Conservation (phyloP, 2,888 invertebrate genomes). For the Agonopterix alstromeriana region DNA sequence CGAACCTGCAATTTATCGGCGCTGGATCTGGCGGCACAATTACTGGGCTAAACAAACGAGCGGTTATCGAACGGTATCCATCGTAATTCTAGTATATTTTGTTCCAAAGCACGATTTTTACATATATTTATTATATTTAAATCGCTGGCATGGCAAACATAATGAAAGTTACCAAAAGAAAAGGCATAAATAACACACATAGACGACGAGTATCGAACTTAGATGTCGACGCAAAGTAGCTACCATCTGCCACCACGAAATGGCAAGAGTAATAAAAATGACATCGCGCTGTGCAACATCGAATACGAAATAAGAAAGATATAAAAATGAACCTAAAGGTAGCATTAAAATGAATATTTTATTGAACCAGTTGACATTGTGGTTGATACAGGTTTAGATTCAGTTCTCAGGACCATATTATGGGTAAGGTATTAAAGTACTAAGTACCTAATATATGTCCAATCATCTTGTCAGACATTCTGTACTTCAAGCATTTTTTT, state of each 20-base stretch:
- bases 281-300: conserved; percentile 24
- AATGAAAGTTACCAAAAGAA: no score
- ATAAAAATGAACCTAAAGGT: conserved; percentile 34
- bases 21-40: conserved; percentile 43
- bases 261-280: conserved; percentile 26
- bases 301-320: conserved; percentile 32
- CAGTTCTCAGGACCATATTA: conserved; percentile 15
- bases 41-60: conserved; percentile 46
- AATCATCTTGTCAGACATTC: neutral
- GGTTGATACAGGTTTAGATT: conserved; percentile 11
- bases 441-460: neutral
- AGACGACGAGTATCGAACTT: no score
- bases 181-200: no score
- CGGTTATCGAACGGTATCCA: conserved; percentile 33
- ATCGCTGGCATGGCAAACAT: no score
- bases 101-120: neutral
- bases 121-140: no score
- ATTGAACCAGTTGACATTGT: conserved; percentile 25
- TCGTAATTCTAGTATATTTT: conserved; percentile 23
- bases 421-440: neutral
- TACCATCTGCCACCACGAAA: conserved; percentile 7
- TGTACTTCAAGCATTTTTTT: conserved; percentile 13
- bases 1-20: conserved; percentile 50
- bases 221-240: neutral
- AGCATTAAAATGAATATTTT: conserved; percentile 39